A percentile compares a stretch with the other conserved stretches of the same genome.
phyloP scores from a whole-genome alignment of 64 coral and sea anemone species.

The Stylophora pistillata region DNA sequence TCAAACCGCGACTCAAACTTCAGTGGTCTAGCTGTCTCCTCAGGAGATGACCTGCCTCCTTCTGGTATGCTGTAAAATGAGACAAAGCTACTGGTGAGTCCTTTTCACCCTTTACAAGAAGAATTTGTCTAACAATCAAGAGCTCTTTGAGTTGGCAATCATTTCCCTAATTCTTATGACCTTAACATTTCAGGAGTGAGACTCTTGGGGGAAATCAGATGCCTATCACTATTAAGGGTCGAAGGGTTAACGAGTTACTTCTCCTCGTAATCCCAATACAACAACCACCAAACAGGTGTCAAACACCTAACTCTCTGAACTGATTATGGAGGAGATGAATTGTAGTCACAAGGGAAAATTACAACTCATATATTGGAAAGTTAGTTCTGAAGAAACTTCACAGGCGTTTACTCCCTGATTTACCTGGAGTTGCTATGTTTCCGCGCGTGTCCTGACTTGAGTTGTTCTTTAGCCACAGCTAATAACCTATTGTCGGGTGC shows the following conservation, averaged over 20 bases:
- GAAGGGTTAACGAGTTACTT: too few species aligned
- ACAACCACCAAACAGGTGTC: too few species aligned
- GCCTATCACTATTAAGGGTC: too few species aligned
- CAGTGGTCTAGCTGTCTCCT: conserved; percentile 55
- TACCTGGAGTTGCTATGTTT: conserved; percentile 51
- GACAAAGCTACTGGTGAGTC: not conserved
- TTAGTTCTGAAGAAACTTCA: not conserved
- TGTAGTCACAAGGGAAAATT: too few species aligned
- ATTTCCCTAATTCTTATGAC: not conserved
- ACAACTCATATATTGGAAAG: too few species aligned
- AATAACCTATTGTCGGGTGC: not conserved
- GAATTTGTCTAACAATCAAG: too few species aligned
- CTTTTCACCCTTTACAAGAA: too few species aligned
- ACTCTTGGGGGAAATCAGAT: too few species aligned
- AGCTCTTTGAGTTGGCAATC: not conserved
- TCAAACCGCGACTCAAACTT: conserved; percentile 93
- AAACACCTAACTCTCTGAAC: too few species aligned
- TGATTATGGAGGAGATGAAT: too few species aligned
- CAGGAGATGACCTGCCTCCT: conserved; percentile 62
- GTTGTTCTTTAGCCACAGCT: not conserved
- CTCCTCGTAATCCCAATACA: too few species aligned
- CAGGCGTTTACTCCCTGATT: not conserved
- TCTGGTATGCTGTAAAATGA: conserved; percentile 37
- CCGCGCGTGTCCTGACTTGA: conserved; percentile 26
- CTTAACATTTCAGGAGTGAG: too few species aligned